Evolutionary conservation across 2,797 vertebrate species (phyloP).

Genomic region (Periophthalmus magnuspinnatus): DNA sequence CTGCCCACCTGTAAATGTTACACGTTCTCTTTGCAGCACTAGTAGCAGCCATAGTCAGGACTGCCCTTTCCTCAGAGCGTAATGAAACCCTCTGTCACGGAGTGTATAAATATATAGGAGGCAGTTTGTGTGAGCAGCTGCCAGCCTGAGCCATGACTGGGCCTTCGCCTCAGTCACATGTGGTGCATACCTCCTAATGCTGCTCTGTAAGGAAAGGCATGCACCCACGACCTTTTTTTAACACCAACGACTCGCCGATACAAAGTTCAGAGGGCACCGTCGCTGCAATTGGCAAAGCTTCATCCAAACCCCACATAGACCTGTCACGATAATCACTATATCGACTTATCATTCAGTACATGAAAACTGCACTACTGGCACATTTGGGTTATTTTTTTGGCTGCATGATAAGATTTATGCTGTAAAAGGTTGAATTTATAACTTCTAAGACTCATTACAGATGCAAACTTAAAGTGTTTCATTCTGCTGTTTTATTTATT

Average conservation of each 20-base stretch:
- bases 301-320: background rate
- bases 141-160: conserved; percentile 14
- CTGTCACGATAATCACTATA: no score
- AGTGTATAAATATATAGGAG: background rate
- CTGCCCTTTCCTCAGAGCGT: background rate
- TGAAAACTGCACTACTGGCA: no score
- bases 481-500: no score
- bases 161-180: conserved; percentile 31
- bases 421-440: no score
- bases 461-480: no score
- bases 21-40: background rate
- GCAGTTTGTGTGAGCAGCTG: conserved; percentile 7
- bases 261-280: conserved; percentile 9
- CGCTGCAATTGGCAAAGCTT: background rate
- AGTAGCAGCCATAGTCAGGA: background rate
- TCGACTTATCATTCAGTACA: no score
- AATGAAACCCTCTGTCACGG: background rate
- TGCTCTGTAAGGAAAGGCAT: conserved; percentile 75
- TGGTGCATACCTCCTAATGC: conserved; percentile 47
- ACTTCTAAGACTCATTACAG: no score
- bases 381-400: no score
- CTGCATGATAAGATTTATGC: no score
- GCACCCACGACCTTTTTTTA: conserved; percentile 67
- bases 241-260: conserved; percentile 38
- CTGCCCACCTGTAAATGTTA: no score